Percentiles rank a stretch among this genome's conserved stretches.
phyloP scores from a whole-genome alignment of 2,113 vertebrate genomes.

The Aix galericulata region DNA sequence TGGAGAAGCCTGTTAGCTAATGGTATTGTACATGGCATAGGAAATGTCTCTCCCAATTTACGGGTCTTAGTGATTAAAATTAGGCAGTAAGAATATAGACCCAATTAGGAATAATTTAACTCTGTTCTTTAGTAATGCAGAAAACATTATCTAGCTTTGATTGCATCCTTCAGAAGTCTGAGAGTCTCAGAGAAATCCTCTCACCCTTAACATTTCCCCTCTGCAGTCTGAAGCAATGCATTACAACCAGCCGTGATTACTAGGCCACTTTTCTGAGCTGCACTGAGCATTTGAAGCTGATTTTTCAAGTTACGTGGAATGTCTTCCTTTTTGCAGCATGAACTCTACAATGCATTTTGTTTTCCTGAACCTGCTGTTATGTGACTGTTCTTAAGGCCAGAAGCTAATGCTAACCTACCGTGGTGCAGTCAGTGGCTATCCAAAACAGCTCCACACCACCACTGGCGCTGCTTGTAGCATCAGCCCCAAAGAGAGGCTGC shows the following conservation, averaged over 20 bases:
- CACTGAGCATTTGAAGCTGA: background rate
- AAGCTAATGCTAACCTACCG: background rate
- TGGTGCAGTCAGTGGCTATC: fast-evolving
- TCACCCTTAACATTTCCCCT: background rate
- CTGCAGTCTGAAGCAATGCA: background rate
- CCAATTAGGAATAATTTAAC: background rate
- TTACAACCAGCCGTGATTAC: background rate
- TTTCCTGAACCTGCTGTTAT: background rate
- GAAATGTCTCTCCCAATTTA: background rate
- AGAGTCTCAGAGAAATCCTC: background rate
- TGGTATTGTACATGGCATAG: background rate
- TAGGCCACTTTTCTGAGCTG: background rate
- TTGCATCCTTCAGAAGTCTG: background rate
- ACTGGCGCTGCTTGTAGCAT: background rate
- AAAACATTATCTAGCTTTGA: background rate
- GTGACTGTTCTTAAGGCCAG: background rate
- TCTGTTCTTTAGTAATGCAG: background rate
- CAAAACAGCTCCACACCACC: background rate
- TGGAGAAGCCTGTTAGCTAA: background rate
- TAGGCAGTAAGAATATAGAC: background rate
- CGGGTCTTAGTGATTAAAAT: background rate
- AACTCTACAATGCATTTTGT: background rate
- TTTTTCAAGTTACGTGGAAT: background rate
- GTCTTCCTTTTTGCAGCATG: background rate
- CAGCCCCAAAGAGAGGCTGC: background rate